Base-by-base conservation (phyloP, 2,888 invertebrate species). In the Dromius quadrimaculatus region DNA sequence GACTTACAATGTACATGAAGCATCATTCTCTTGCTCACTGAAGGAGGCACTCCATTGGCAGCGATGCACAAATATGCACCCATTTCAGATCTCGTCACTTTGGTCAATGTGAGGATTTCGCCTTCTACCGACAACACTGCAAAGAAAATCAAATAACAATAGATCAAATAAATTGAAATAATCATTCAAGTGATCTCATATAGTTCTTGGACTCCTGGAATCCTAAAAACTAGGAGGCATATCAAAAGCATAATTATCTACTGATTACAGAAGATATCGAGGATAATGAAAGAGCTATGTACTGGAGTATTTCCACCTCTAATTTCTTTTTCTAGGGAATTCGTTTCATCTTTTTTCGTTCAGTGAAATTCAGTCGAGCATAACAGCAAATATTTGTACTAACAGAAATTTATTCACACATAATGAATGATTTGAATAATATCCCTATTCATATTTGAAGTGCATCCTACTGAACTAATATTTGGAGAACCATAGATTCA, bases 11-110 rank as follows among this genome's bases (percentile, higher is more conserved):
- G 93, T 76, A 94, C 93, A 83, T 93, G 93, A 72, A 94, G 88
- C 91, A 93, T 93, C 88, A 94, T 92, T 81, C 94, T 86, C 84
- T 94, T 94, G 86, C 93, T 94, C 81, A 94, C 94, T 43, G 93
- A 90, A 32, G 94, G 94, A 28, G 94, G 94, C 17, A 94, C 92
- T 43, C 93, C 93, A 80, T 94, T 94, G 75, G 92, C 92, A 69
- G 94, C 94, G 82, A 94, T 93, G 84, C 94, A 94, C 78, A 94
- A 86, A 83, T 94, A 94, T 69, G 92, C 91, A 63, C 93, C 93
- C 93, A 94, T 93, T 85, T 95, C 94, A 59, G 93, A 93, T 75
- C 94, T 87, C 73, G 94, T 94, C 80, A 95, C 92, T 84, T 94
- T 94, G 69, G 92, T 90, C 79, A 95, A 84, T 76, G 90, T 90